Conservation (phyloP, 2,797 vertebrate genomes). For the Botia almorhae region DNA sequence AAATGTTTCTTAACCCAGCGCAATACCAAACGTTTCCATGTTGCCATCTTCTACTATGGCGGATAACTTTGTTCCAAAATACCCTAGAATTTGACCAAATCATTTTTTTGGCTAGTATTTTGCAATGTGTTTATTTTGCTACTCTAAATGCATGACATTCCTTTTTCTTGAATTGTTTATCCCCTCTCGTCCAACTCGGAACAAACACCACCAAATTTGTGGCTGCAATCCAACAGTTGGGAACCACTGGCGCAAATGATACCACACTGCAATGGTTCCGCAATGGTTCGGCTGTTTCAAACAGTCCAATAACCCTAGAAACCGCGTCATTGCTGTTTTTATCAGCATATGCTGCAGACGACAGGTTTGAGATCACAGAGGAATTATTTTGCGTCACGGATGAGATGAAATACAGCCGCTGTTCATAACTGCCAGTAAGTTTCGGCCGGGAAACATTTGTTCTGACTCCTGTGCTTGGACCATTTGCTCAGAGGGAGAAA, state of each 20-base stretch:
- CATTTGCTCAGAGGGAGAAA: constrained; percentile 38
- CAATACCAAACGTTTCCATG: constrained; percentile 7
- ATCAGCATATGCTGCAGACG: background rate
- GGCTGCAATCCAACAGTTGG: background rate
- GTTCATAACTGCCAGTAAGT: constrained; percentile 24
- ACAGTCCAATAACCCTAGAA: background rate
- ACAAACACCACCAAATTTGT: background rate
- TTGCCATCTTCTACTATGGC: background rate
- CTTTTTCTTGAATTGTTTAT: no score
- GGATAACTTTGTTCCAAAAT: background rate
- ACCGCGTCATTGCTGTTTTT: constrained; percentile 14
- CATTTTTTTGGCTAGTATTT: background rate
- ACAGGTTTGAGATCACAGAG: constrained; percentile 1
- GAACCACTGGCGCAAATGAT: background rate
- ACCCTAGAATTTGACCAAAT: background rate
- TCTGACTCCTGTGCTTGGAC: constrained; percentile 21
- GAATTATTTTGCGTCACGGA: constrained; percentile 10
- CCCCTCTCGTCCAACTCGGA: background rate
- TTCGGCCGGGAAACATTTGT: constrained; percentile 49
- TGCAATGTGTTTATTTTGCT: background rate
- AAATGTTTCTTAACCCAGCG: background rate
- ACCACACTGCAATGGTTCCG: constrained; percentile 31
- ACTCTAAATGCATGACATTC: background rate
- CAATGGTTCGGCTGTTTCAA: constrained; percentile 27
- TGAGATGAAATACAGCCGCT: constrained; percentile 32